Conservation (phyloP, 2,888 invertebrate species). For the Sepioteuthis lessoniana region DNA sequence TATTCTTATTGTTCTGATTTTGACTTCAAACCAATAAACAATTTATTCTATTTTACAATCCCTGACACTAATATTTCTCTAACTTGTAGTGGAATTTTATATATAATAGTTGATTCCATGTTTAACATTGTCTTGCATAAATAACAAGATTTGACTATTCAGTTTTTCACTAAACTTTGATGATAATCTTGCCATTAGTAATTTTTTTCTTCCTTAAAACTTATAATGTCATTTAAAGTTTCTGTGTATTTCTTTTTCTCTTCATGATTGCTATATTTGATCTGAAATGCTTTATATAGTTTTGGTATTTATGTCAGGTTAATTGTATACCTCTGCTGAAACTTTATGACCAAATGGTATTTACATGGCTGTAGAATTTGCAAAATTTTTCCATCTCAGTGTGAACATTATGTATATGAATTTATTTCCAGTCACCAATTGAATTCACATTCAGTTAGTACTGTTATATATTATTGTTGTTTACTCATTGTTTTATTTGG, state of each 20-base stretch:
- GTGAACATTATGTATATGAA: too few species aligned
- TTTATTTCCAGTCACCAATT: not conserved
- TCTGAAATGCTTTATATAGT: not conserved
- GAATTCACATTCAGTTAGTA: not conserved
- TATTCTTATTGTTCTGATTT: not conserved
- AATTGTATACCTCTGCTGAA: not conserved
- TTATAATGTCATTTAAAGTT: not conserved
- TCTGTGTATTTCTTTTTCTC: not conserved
- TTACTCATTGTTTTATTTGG: not conserved
- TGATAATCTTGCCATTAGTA: not conserved
- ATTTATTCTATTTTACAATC: not conserved
- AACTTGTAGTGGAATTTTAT: too few species aligned
- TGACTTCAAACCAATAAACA: constrained; percentile 12
- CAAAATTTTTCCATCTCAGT: not conserved
- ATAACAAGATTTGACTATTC: not conserved
- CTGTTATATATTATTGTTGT: not conserved
- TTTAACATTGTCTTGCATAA: not conserved
- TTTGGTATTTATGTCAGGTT: not conserved
- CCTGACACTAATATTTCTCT: too few species aligned
- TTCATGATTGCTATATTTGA: not conserved
- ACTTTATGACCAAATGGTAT: not conserved
- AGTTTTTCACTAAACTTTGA: not conserved
- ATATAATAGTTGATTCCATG: too few species aligned
- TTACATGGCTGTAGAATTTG: not conserved
- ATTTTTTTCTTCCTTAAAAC: not conserved